These are phyloP conservation scores for Harpagoxenus sublaevis DNA, from an alignment of 2,888 invertebrate genomes.

Conservation along the genomic window DNA sequence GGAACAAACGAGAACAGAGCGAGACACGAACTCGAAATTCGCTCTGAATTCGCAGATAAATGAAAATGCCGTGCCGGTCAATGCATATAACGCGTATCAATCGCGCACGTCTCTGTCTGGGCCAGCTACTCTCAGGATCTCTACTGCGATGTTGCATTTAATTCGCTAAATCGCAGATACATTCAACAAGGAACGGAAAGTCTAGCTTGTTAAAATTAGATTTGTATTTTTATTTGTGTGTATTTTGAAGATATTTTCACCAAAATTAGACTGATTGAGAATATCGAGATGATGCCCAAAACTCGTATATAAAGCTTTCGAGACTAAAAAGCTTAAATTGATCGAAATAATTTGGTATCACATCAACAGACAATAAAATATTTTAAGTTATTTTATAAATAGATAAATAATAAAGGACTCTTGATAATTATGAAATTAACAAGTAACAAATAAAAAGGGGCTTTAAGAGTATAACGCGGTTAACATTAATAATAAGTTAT, in stretches of 20 bases:
- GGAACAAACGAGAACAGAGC: slow-evolving; percentile 22
- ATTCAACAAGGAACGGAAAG: background rate
- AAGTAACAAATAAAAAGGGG: no score
- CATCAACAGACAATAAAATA: background rate
- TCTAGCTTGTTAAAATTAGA: slow-evolving; percentile 16
- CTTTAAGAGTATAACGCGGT: no score
- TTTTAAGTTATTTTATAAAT: background rate
- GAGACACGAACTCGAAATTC: slow-evolving; percentile 11
- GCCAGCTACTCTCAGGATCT: background rate
- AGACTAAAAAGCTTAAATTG: background rate
- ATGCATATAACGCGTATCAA: slow-evolving; percentile 59
- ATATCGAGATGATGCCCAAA: background rate
- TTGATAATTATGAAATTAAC: no score
- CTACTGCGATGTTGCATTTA: background rate
- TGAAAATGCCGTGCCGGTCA: slow-evolving; percentile 56
- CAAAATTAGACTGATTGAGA: background rate
- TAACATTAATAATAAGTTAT: no score
- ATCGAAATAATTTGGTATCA: background rate
- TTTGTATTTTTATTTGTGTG: background rate
- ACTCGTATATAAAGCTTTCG: background rate
- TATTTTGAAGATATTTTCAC: background rate
- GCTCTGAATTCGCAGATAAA: slow-evolving; percentile 58
- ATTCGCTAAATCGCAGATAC: slow-evolving; percentile 11
- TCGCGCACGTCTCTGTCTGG: slow-evolving; percentile 14
- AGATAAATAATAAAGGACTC: no score